Base-by-base conservation (phyloP, 2,797 vertebrate species). In the Falco peregrinus region DNA sequence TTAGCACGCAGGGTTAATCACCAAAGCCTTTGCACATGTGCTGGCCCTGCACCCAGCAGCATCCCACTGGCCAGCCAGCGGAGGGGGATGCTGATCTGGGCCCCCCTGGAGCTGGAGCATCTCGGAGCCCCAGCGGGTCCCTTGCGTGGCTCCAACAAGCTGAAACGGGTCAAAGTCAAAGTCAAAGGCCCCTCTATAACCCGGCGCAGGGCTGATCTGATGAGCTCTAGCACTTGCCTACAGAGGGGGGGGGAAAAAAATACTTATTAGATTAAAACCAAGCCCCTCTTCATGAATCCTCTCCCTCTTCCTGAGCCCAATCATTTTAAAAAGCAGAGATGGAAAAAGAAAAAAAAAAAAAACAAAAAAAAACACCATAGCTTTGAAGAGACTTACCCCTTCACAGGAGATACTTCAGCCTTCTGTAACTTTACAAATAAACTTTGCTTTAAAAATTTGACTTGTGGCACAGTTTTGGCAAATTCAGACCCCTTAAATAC, bases 351-450 rank as follows among this genome's bases (percentile, higher is more conserved):
- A 43, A 37, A 25, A 37, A 51, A 19, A 47, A 47, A 2, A 25
- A 20, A 7, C 37, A 37, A 37, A 37, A 37, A 37, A 37, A 37
- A 37, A 10, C 10, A 37, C 10, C 37, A 14, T 6, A 1, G 41
- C 48, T 68, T 87, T 73, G 21, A 37, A 45, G 83, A 56, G 67
- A 4, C 73, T 81, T 13, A 69, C 33, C 80, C 84, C 69, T 54
- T 59, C 84, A 24, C 59, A 59, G 83, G 92, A 92, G 95, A 76
- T 43, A 13, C 84, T 76, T n/a, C 33, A 18, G 74, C 77, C 88
- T 73, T 26, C 92, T 85, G 33, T 3, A 86, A 70, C 89, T 87
- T 43, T 24, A 89, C 92, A 97, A 96, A 95, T 95, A 96, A 95
- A 96, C 96, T 95, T 84, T 75, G 75, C 89, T 94, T 47, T 81